These are phyloP conservation scores for Oophaga sylvatica DNA, from an alignment of 2,797 vertebrate genomes.

Conservation along the genomic window DNA sequence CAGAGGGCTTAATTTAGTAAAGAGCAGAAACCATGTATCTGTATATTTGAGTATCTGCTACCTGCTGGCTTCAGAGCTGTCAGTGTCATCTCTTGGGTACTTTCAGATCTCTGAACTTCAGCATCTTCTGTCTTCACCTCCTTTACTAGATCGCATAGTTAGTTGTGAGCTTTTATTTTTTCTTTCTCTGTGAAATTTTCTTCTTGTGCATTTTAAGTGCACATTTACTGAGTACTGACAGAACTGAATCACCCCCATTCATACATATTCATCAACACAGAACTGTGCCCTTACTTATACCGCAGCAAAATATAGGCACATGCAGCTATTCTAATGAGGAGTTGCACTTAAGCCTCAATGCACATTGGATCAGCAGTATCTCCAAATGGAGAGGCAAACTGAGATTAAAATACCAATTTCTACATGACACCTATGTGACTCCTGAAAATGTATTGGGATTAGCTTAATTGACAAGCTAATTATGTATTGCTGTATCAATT, in stretches of 20 bases:
- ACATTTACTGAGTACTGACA: slow-evolving; percentile 26
- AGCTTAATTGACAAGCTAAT: background rate
- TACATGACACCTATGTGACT: background rate
- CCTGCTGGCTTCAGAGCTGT: background rate
- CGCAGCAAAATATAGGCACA: slow-evolving; percentile 33
- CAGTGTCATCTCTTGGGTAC: slow-evolving; percentile 4
- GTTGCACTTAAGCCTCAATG: slow-evolving; percentile 28
- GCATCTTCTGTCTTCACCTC: background rate
- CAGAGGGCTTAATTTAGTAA: slow-evolving; percentile 29
- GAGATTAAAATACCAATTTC: slow-evolving; percentile 34
- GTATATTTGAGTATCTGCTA: background rate
- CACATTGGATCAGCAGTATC: slow-evolving; percentile 22
- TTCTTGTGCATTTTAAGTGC: background rate
- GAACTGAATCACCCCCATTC: slow-evolving; percentile 5
- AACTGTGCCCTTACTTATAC: slow-evolving; percentile 32
- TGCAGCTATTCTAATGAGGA: slow-evolving; percentile 43
- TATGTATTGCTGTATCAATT: background rate
- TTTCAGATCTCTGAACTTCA: background rate
- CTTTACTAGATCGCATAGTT: slow-evolving; percentile 32
- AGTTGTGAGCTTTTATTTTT: background rate
- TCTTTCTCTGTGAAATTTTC: background rate
- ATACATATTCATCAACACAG: slow-evolving; percentile 47
- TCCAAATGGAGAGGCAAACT: background rate
- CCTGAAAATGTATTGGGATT: slow-evolving; percentile 8
- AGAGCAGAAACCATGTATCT: slow-evolving; percentile 28